phyloP scores from a whole-genome alignment of 2,888 invertebrate genomes.

The Trichogramma evanescens region DNA sequence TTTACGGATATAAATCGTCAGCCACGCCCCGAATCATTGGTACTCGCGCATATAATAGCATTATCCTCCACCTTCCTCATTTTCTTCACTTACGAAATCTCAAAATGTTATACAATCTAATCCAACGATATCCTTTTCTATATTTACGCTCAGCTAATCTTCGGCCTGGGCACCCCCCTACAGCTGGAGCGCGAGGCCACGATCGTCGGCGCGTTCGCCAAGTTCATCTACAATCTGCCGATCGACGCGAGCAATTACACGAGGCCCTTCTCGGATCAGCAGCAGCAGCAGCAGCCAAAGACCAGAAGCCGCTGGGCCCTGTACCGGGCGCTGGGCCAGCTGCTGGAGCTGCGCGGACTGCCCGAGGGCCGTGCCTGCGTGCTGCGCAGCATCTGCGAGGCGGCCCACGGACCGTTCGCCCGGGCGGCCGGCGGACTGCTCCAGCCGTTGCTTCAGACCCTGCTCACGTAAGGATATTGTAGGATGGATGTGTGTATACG shows the following conservation, averaged over 20 bases:
- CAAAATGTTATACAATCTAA: no score
- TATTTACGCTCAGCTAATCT: slow-evolving; percentile 37
- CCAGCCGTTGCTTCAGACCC: slow-evolving; percentile 62
- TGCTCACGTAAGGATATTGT: slow-evolving; percentile 53
- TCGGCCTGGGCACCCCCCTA: slow-evolving; percentile 46
- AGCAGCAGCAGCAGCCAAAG: not conserved
- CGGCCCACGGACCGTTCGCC: slow-evolving; percentile 62
- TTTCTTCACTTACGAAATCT: no score
- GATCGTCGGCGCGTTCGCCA: slow-evolving; percentile 45
- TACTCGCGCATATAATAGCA: no score
- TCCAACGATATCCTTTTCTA: no score
- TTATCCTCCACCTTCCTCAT: no score
- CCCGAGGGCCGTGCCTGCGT: slow-evolving; percentile 58
- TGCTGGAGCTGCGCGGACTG: slow-evolving; percentile 47
- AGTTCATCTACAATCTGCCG: slow-evolving; percentile 44
- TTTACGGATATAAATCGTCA: no score
- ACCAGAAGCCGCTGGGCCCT: slow-evolving; percentile 54
- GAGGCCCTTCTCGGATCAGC: not conserved
- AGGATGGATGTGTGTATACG: not conserved
- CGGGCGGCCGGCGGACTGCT: slow-evolving; percentile 63
- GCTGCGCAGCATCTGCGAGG: slow-evolving; percentile 70
- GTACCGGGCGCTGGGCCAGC: slow-evolving; percentile 58
- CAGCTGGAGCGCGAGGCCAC: slow-evolving; percentile 44
- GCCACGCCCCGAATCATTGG: no score
- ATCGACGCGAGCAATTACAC: slow-evolving; percentile 41